A percentile compares a stretch with the other conserved stretches of the same genome.
These are phyloP conservation scores for Menidia beryllina DNA, from an alignment of 2,113 vertebrate genomes.

Conservation along the genomic window DNA sequence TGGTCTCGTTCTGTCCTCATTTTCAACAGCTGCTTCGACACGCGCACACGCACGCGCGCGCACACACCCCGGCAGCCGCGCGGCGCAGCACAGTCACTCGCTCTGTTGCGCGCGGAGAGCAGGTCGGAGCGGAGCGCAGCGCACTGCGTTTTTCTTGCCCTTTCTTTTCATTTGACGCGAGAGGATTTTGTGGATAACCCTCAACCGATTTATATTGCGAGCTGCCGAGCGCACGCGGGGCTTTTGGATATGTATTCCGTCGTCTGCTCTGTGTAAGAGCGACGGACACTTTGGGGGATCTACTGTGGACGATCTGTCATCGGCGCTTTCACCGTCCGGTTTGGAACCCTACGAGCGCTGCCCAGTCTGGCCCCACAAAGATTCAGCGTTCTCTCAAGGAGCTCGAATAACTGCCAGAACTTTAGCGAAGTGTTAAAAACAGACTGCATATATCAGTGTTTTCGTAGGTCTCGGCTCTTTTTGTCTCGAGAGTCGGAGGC, in stretches of 20 bases:
- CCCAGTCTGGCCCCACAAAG: conserved; percentile 62
- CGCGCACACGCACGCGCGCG: conserved; percentile 45
- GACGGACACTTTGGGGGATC: conserved; percentile 75
- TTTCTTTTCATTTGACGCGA: conserved; percentile 47
- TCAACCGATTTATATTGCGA: conserved; percentile 1
- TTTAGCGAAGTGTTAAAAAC: conserved; percentile 53
- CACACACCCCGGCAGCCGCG: conserved; percentile 70
- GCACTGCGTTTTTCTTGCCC: conserved; percentile 75
- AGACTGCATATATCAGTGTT: conserved; percentile 34
- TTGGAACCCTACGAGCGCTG: conserved; percentile 71
- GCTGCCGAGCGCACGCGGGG: conserved; percentile 21
- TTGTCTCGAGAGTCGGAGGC: conserved; percentile 57
- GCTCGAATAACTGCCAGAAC: conserved; percentile 55
- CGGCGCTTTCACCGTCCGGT: conserved; percentile 67
- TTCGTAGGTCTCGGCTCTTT: conserved; percentile 52
- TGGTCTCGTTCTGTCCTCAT: conserved; percentile 79
- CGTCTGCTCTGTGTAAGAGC: conserved; percentile 57
- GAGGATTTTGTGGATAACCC: conserved; percentile 76
- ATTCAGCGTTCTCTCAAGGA: conserved; percentile 52
- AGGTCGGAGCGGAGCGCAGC: conserved; percentile 74
- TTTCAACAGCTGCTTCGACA: conserved; percentile 76
- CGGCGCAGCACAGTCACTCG: conserved; percentile 73
- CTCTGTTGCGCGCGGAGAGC: conserved; percentile 77
- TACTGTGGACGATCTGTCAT: conserved; percentile 81
- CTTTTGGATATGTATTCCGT: conserved; percentile 72